A percentile compares a stretch with the other conserved stretches of the same genome.
Conservation (phyloP, 2,888 invertebrate species). For the Mythimna impura region DNA sequence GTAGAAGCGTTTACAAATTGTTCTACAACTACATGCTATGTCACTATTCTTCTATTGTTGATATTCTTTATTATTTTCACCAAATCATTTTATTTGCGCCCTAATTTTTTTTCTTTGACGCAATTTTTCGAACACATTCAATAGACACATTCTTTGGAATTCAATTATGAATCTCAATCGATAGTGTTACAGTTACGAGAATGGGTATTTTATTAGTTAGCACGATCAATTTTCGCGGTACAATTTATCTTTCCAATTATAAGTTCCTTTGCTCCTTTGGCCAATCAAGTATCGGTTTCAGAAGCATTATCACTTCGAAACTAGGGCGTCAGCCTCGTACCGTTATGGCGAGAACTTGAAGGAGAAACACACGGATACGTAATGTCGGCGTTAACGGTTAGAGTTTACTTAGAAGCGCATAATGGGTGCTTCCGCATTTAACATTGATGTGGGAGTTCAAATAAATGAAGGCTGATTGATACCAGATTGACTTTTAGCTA, state of each 20-base stretch:
- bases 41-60: constrained; percentile 23
- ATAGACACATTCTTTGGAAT: constrained; percentile 42
- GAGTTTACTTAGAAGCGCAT: constrained; percentile 44
- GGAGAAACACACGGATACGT: constrained; percentile 74
- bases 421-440: constrained; percentile 48
- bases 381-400: constrained; percentile 50
- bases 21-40: neutral
- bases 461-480: neutral
- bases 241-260: constrained; percentile 76
- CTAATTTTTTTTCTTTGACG: constrained; percentile 1
- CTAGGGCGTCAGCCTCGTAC: constrained; percentile 78
- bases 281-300: constrained; percentile 75
- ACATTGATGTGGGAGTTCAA: constrained; percentile 41
- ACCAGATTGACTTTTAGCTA: neutral
- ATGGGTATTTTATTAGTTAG: constrained; percentile 43
- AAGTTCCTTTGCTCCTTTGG: constrained; percentile 72
- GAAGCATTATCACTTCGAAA: constrained; percentile 84
- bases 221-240: constrained; percentile 63
- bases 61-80: constrained; percentile 22
- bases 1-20: constrained; percentile 4
- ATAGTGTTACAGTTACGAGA: constrained; percentile 42
- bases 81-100: constrained; percentile 3
- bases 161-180: constrained; percentile 45
- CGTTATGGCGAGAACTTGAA: constrained; percentile 78
- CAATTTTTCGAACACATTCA: constrained; percentile 13